phyloP scores from a whole-genome alignment of 2,888 invertebrate genomes.

The Drosophila putrida region DNA sequence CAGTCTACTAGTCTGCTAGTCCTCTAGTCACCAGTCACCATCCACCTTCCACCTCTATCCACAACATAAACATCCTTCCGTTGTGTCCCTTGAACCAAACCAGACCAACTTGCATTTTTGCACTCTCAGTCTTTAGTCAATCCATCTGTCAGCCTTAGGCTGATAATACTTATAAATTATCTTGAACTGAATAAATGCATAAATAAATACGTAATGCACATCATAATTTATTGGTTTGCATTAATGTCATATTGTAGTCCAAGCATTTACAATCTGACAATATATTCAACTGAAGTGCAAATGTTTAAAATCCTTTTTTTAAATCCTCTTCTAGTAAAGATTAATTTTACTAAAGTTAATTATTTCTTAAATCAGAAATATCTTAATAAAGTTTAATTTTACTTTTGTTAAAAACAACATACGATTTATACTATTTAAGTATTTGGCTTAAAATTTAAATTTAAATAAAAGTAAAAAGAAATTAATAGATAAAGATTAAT shows the following conservation, averaged over 20 bases:
- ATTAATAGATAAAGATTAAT: too few species aligned
- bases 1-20: background rate
- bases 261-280: too few species aligned
- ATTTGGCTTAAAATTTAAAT: too few species aligned
- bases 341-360: too few species aligned
- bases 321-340: too few species aligned
- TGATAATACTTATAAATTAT: conserved; percentile 7
- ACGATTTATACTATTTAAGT: too few species aligned
- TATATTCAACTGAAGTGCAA: too few species aligned
- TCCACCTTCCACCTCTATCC: background rate
- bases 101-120: conserved; percentile 9
- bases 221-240: background rate
- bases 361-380: too few species aligned
- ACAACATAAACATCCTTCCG: conserved; percentile 16
- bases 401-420: too few species aligned
- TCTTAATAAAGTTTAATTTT: too few species aligned
- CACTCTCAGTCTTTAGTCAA: conserved; percentile 3
- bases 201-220: background rate
- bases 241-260: conserved; percentile 5
- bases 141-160: conserved; percentile 10
- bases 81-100: conserved; percentile 10
- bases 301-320: too few species aligned
- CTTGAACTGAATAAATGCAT: conserved; percentile 4
- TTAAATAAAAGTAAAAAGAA: too few species aligned
- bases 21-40: background rate